Evolutionary conservation across 2,888 invertebrate genomes (phyloP).

Genomic region (Venusia cambrica): DNA sequence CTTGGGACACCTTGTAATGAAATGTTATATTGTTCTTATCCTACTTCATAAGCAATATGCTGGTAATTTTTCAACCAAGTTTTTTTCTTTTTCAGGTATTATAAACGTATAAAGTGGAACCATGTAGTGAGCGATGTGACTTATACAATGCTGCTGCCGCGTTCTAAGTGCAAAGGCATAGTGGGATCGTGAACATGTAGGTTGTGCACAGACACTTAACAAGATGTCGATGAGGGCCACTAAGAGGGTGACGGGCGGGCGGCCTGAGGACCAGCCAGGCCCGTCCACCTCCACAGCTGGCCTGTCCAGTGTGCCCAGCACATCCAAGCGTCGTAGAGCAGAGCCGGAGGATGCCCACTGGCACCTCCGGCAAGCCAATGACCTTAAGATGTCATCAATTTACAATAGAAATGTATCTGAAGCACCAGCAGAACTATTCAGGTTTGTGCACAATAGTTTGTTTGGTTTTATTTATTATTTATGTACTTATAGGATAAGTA

Average conservation of each 20-base stretch:
- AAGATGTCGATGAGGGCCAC: conserved; percentile 77
- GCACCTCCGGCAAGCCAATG: conserved; percentile 91
- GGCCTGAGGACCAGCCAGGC: conserved; percentile 54
- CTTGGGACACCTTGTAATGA: too few relatives aligned
- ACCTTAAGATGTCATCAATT: conserved; percentile 93
- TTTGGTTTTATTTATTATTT: neutral
- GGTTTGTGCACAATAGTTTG: conserved; percentile 60
- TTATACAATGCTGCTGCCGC: conserved; percentile 74
- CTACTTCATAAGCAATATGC: too few relatives aligned
- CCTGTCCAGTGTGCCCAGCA: conserved; percentile 39
- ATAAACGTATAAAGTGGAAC: conserved; percentile 61
- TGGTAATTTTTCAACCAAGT: conserved; percentile 5
- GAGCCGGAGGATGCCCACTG: conserved; percentile 81
- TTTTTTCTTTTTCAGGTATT: conserved; percentile 54
- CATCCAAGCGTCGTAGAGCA: conserved; percentile 69
- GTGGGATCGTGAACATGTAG: conserved; percentile 75
- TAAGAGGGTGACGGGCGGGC: conserved; percentile 68
- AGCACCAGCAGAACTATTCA: conserved; percentile 91
- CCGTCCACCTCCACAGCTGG: conserved; percentile 16
- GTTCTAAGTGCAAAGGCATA: conserved; percentile 74
- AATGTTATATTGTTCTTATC: too few relatives aligned
- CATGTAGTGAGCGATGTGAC: conserved; percentile 74
- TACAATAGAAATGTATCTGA: conserved; percentile 91
- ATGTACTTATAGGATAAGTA: neutral
- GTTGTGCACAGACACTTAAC: conserved; percentile 52